A percentile compares a stretch with the other conserved stretches of the same genome.
Conservation (phyloP, 2,113 vertebrate genomes). For the Typhlomys cinereus region DNA sequence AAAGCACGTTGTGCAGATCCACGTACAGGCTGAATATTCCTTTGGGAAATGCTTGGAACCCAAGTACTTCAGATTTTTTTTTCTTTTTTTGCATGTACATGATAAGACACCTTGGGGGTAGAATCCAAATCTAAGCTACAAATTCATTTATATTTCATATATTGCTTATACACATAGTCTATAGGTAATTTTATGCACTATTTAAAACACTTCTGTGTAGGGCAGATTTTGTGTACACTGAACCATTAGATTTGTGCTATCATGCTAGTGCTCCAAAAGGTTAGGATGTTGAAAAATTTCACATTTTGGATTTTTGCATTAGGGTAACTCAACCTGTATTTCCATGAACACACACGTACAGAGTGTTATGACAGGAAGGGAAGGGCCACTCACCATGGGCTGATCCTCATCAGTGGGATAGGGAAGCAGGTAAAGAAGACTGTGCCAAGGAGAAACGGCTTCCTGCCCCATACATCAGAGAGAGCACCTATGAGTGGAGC, state of each 20-base stretch:
- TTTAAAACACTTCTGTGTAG: not conserved
- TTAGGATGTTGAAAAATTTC: not conserved
- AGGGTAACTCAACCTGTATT: not conserved
- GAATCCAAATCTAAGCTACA: not conserved
- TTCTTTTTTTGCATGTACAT: not conserved
- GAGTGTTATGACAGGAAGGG: not conserved
- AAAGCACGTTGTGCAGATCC: not conserved
- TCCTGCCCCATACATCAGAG: constrained; percentile 97
- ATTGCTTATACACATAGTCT: not conserved
- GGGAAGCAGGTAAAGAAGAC: constrained; percentile 99
- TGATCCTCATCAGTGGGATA: constrained; percentile 98
- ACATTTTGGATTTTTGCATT: not conserved
- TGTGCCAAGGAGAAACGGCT: constrained; percentile 96
- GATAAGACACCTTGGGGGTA: not conserved
- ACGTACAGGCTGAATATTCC: not conserved
- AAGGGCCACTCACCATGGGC: constrained; percentile 90
- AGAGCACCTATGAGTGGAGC: constrained; percentile 96
- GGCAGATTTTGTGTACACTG: not conserved
- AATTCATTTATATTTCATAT: not conserved
- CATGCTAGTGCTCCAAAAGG: not conserved
- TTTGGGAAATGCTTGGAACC: not conserved
- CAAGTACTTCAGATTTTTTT: not conserved
- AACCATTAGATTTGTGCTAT: not conserved
- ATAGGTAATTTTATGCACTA: not conserved
- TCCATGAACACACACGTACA: not conserved